These are phyloP conservation scores for Rousettus leschenaultii DNA, from an alignment of 2,113 vertebrate species.

Conservation along the genomic window DNA sequence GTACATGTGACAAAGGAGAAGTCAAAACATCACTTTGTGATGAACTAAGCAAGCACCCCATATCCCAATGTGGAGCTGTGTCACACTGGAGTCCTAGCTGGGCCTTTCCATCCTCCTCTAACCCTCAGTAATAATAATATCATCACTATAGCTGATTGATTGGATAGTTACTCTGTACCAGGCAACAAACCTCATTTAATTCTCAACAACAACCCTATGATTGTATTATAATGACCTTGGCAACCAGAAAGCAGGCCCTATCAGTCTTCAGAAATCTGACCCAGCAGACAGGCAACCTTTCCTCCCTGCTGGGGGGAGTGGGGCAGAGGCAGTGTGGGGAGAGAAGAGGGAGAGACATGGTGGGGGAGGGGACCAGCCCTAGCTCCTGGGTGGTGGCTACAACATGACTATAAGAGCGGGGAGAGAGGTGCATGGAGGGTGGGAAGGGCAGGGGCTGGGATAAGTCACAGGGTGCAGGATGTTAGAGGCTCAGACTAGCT, in stretches of 20 bases:
- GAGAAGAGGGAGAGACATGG: no score
- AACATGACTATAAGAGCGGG: neutral
- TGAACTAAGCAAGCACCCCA: neutral
- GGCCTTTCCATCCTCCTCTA: neutral
- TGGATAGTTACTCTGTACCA: neutral
- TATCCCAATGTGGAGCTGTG: neutral
- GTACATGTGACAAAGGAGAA: neutral
- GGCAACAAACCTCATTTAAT: neutral
- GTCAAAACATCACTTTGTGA: neutral
- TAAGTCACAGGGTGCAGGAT: neutral
- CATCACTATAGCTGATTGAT: neutral
- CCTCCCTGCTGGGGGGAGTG: neutral
- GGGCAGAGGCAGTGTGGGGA: neutral
- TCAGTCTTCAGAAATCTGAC: neutral
- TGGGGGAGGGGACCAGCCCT: neutral
- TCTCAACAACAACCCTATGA: neutral
- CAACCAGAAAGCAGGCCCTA: neutral
- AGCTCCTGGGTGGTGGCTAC: neutral
- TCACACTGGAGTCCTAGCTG: accelerated
- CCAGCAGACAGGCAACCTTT: neutral
- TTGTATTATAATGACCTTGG: neutral
- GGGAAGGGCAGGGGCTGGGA: neutral
- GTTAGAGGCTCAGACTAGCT: neutral
- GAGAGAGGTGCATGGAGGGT: neutral
- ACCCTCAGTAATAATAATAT: neutral